Percentiles rank a stretch among this genome's conserved stretches.
These are phyloP conservation scores for Gambelia wislizenii DNA, from an alignment of 2,797 vertebrate genomes.

Conservation along the genomic window DNA sequence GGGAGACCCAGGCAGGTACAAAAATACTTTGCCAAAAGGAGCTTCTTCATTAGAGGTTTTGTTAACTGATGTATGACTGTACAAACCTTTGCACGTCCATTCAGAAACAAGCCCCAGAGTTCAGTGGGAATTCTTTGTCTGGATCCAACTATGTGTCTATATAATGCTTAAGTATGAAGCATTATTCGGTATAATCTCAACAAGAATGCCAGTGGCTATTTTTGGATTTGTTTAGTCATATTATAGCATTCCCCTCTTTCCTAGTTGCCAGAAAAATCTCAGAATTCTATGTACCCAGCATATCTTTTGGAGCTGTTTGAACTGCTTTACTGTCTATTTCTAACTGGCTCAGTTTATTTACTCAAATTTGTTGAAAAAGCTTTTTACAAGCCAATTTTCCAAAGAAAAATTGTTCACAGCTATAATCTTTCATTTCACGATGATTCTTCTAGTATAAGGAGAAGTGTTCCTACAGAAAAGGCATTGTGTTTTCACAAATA, in stretches of 20 bases:
- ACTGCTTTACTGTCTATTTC: neutral
- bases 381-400: neutral
- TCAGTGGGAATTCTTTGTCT: neutral
- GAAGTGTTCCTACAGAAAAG: neutral
- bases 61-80: no score
- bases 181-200: neutral
- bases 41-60: no score
- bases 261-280: neutral
- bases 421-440: neutral
- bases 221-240: neutral
- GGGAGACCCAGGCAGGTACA: no score
- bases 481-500: neutral
- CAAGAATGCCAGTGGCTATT: neutral
- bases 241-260: neutral
- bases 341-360: neutral
- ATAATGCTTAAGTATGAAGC: neutral
- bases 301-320: neutral
- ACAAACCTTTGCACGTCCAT: no score
- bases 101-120: neutral
- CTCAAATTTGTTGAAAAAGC: neutral
- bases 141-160: neutral
- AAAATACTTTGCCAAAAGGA: no score
- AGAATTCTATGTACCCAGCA: neutral
- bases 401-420: neutral
- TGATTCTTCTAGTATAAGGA: no score